Base-by-base conservation (phyloP, 2,888 invertebrate genomes). In the Cinara cedri region DNA sequence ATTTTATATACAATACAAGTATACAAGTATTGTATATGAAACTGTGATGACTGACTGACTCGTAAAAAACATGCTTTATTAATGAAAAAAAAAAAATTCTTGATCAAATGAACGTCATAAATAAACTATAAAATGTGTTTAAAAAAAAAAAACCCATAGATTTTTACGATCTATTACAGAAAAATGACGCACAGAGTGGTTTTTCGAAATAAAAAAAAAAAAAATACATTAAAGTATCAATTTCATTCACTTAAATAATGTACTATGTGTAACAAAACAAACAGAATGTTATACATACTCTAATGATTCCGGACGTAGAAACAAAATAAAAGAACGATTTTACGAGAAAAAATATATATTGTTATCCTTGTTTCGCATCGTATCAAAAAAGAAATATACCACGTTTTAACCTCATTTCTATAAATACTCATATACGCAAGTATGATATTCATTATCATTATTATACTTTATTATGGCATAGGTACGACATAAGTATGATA, bases 11-110 rank as follows among this genome's bases (percentile, higher is more conserved):
- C 6, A 74, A 63, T 74, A n/a, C n/a, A n/a, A n/a, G n/a, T n/a
- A n/a, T n/a, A n/a, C n/a, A n/a, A n/a, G n/a, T n/a, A 4, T 62
- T 62, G 62, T 19, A 49, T 51, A 63, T 1, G 62, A 55, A 34
- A 34, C 6, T 34, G 6, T 34, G 34, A 34, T 34, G 34, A 34
- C 34, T 34, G 34, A 72, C 62, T 21, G 21, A 21, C 49, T 74
- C 72, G 26, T 74, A 74, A 74, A 74, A 74, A 49, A 21, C 21
- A 42, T 51, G 21, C 16, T 74, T 63, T 74, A 74, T 74, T 49
- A 74, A 74, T 63, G 62, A 16, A 51, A 60, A 57, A 46, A 65
- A n/a, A 6, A 26, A 72, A 49, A 63, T 42, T 34, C 62, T 63
- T 34, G 62, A 72, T 72, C 51, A 62, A 63, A 34, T 26, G 24